Evolutionary conservation across 2,113 vertebrate genomes (phyloP), one percentile per base, ranked within the genome.

Genomic region (Siphamia tubifer): DNA sequence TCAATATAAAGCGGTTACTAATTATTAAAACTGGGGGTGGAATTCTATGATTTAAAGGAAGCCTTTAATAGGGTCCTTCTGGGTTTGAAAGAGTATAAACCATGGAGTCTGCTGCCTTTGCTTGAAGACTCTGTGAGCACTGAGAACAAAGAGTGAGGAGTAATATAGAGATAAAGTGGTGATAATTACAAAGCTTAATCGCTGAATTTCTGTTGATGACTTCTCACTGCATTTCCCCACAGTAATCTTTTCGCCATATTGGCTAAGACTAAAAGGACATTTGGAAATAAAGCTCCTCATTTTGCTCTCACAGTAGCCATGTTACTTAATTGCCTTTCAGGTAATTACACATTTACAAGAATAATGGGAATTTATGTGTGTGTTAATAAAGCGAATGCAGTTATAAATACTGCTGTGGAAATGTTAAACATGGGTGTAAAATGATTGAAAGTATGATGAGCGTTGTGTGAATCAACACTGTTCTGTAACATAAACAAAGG

Each of bases 131-230:
- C 25, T 47, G 27, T 4, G 1, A 27, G 20, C 20, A 15, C 17
- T 27, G 39, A 42, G 20, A 40, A 47, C 42, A 47, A 51, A 30
- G 36, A 36, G 16, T 30, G 38, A 55, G 20, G 15, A 32, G 25
- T 20, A 52, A 47, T 24, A 62, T 1, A 17, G 25, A 54, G 38
- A 72, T 56, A 42, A 81, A 74, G 57, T 58, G 17, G 57, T 4
- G n/a, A 57, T 69, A 47, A 68, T 76, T 53, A 76, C 5, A 61
- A 44, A 15, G 40, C 30, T 24, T 64, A 47, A 44, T 68, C 6
- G 17, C 24, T n/a, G 8, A 12, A 40, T 25, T 73, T 16, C 36
- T 42, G 1, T 16, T 67, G 15, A 54, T 63, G 9, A 19, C 34
- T 65, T 65, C 8, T 72, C 52, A 77, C 65, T 48, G 36, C 56